A percentile compares a stretch with the other conserved stretches of the same genome.
Evolutionary conservation across 2,113 vertebrate species (phyloP).

Genomic region (Tragelaphus imberbis): DNA sequence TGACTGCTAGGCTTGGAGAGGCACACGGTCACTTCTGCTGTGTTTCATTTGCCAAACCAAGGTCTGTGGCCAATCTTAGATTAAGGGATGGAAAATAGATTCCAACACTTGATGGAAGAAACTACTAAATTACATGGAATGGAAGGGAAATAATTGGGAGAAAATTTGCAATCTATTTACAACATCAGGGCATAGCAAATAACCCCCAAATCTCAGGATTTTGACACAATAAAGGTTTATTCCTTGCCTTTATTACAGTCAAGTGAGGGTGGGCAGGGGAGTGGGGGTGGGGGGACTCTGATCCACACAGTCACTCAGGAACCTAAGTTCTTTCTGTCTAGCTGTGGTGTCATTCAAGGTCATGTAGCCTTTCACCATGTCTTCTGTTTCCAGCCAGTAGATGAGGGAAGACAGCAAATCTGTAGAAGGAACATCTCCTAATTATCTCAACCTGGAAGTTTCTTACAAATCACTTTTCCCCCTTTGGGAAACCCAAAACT

Average conservation of each 20-base stretch:
- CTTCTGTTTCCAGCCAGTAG: neutral
- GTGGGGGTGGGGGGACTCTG: neutral
- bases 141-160: neutral
- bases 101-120: neutral
- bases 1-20: neutral
- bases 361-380: neutral
- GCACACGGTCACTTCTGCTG: neutral
- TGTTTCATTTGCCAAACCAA: slow-evolving; percentile 2
- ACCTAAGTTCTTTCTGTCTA: neutral
- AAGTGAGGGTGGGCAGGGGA: neutral
- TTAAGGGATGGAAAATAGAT: slow-evolving; percentile 8
- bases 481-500: neutral
- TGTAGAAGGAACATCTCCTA: neutral
- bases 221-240: neutral
- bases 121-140: neutral
- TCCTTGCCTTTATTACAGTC: neutral
- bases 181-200: neutral
- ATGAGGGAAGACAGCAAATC: neutral
- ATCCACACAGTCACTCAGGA: neutral
- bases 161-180: neutral
- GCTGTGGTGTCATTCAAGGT: neutral
- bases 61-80: neutral
- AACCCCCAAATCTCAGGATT: neutral
- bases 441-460: neutral
- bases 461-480: neutral